Evolutionary conservation across 2,888 invertebrate genomes (phyloP).

Genomic region (Hirtodrosophila cameraria): DNA sequence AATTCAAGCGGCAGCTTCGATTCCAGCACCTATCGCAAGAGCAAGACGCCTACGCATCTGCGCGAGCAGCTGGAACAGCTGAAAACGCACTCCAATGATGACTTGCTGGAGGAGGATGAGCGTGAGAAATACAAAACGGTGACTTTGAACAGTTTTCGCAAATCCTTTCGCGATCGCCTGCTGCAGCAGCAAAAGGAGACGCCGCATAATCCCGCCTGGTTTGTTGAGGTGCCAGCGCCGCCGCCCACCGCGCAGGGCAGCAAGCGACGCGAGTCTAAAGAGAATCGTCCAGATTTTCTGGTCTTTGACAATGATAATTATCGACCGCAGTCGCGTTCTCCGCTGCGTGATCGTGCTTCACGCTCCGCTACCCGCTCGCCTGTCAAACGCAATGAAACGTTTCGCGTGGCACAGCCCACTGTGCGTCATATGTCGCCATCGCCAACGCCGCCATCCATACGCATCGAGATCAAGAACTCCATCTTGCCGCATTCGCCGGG

Average conservation of each 20-base stretch:
- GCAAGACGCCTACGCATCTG: slow-evolving; percentile 76
- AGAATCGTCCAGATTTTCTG: slow-evolving; percentile 74
- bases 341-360: slow-evolving; percentile 71
- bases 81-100: slow-evolving; percentile 66
- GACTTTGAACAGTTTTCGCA: slow-evolving; percentile 82
- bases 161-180: slow-evolving; percentile 82
- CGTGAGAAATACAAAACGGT: slow-evolving; percentile 82
- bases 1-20: slow-evolving; percentile 71
- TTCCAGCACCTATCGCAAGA: slow-evolving; percentile 81
- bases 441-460: slow-evolving; percentile 68
- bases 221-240: slow-evolving; percentile 81
- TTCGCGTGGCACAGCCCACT: slow-evolving; percentile 70
- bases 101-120: slow-evolving; percentile 65
- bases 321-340: slow-evolving; percentile 82
- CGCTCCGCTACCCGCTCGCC: slow-evolving; percentile 71
- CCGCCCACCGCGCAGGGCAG: slow-evolving; percentile 2
- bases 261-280: slow-evolving; percentile 59
- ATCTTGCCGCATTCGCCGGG: slow-evolving; percentile 82
- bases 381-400: slow-evolving; percentile 77
- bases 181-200: slow-evolving; percentile 79
- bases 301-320: slow-evolving; percentile 83
- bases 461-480: slow-evolving; percentile 83
- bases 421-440: slow-evolving; percentile 58
- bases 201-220: slow-evolving; percentile 83
- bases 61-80: slow-evolving; percentile 80